Percentiles rank a stretch among this genome's conserved stretches.
phyloP scores from a whole-genome alignment of 2,113 vertebrate genomes.

The Trochalopteron elliotii region DNA sequence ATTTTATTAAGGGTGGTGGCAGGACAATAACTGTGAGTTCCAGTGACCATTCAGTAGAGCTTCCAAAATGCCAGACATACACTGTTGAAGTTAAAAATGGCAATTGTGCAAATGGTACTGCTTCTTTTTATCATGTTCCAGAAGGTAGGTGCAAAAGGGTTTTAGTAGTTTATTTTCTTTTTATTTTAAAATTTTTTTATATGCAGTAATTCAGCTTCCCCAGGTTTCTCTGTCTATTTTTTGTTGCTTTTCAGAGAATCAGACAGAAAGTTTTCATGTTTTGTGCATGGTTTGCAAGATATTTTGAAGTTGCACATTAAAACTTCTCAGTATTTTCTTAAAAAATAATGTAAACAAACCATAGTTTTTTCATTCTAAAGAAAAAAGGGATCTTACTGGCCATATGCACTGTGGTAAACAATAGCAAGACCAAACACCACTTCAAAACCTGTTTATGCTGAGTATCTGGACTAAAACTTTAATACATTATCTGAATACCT shows the following conservation, averaged over 20 bases:
- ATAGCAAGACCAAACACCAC: not conserved
- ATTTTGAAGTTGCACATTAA: not conserved
- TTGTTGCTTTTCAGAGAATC: not conserved
- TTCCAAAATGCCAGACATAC: not conserved
- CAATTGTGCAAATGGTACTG: accelerated
- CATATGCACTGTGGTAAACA: not conserved
- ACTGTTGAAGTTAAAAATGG: accelerated
- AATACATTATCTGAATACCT: not conserved
- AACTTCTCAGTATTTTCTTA: not conserved
- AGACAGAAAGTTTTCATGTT: not conserved
- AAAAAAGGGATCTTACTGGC: not conserved
- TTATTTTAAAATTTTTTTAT: not conserved
- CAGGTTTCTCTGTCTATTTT: not conserved
- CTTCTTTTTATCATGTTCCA: accelerated
- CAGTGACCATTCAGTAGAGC: accelerated
- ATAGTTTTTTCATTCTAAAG: not conserved
- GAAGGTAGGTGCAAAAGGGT: not conserved
- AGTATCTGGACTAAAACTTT: not conserved
- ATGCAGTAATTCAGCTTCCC: not conserved
- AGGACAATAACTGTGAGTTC: accelerated
- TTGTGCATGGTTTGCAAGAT: not conserved
- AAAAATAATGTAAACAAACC: not conserved
- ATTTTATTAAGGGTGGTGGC: accelerated
- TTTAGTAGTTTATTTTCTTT: not conserved
- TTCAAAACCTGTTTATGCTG: not conserved